A percentile compares a stretch with the other conserved stretches of the same genome.
Evolutionary conservation across 2,888 invertebrate species (phyloP).

Genomic region (Melikaiella ostensackeni): DNA sequence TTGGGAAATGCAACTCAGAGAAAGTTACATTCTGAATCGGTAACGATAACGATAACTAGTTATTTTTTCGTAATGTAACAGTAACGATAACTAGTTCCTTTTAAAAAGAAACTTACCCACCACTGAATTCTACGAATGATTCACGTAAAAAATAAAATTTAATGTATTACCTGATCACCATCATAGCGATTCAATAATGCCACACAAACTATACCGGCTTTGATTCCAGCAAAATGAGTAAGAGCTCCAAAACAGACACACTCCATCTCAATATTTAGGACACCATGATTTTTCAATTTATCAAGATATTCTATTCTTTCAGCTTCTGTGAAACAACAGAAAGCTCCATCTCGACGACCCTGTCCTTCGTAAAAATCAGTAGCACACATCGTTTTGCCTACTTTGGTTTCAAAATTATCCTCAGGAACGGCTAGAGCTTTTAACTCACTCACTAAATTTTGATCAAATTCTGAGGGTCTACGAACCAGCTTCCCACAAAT

Average conservation of each 20-base stretch:
- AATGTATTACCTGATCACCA: constrained; percentile 88
- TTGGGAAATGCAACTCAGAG: too few relatives aligned
- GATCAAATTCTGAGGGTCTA: constrained; percentile 89
- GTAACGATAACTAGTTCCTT: too few relatives aligned
- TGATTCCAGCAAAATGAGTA: constrained; percentile 92
- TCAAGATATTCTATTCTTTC: constrained; percentile 92
- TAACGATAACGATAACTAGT: too few relatives aligned
- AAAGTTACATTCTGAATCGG: too few relatives aligned
- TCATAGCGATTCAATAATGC: constrained; percentile 91
- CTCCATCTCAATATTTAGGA: constrained; percentile 97
- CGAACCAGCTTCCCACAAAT: constrained; percentile 88
- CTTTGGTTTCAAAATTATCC: constrained; percentile 88
- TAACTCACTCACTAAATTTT: constrained; percentile 86
- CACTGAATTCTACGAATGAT: neutral
- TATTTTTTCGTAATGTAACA: too few relatives aligned
- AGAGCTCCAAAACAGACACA: constrained; percentile 93
- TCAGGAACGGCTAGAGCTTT: constrained; percentile 82
- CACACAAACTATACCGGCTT: constrained; percentile 93
- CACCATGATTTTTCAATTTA: constrained; percentile 85
- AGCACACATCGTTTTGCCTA: constrained; percentile 95
- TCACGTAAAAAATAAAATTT: neutral
- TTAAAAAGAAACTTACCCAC: too few relatives aligned
- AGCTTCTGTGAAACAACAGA: constrained; percentile 91
- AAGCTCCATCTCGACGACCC: constrained; percentile 94
- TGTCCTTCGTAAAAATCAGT: constrained; percentile 98